Percentiles rank a stretch among this genome's conserved stretches.
phyloP scores from a whole-genome alignment of 2,888 invertebrate genomes.

The Eurytoma adleriae region DNA sequence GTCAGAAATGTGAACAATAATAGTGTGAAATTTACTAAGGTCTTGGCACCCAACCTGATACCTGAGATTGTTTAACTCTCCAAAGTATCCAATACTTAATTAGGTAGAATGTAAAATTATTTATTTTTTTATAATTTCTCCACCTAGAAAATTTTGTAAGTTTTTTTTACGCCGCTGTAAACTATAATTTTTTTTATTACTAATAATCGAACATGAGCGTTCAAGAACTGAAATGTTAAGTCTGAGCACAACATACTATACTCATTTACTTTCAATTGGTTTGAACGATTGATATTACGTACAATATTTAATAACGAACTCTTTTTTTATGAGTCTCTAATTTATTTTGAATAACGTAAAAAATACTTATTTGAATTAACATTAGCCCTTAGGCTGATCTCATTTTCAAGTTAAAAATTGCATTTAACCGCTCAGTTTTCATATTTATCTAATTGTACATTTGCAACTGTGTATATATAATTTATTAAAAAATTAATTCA shows the following conservation, averaged over 20 bases:
- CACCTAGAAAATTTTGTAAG: slow-evolving; percentile 48
- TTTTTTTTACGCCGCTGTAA: slow-evolving; percentile 44
- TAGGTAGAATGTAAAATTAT: slow-evolving; percentile 56
- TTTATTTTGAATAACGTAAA: slow-evolving; percentile 11
- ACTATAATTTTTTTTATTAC: slow-evolving; percentile 39
- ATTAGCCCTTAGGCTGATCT: slow-evolving; percentile 52
- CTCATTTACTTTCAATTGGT: slow-evolving; percentile 48
- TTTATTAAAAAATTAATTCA: slow-evolving; percentile 33
- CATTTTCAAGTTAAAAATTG: slow-evolving; percentile 51
- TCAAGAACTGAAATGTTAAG: slow-evolving; percentile 57
- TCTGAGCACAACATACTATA: slow-evolving; percentile 45
- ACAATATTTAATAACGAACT: slow-evolving; percentile 12
- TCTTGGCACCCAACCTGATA: slow-evolving; percentile 48
- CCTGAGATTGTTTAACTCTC: slow-evolving; percentile 54
- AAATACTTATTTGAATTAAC: slow-evolving; percentile 40
- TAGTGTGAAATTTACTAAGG: slow-evolving; percentile 11
- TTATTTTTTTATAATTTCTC: slow-evolving; percentile 58
- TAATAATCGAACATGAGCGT: slow-evolving; percentile 45
- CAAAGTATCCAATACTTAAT: slow-evolving; percentile 58
- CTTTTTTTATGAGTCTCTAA: slow-evolving; percentile 18
- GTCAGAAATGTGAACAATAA: neutral
- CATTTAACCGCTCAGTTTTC: slow-evolving; percentile 51
- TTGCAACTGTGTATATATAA: slow-evolving; percentile 46
- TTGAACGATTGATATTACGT: slow-evolving; percentile 19
- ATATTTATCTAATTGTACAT: slow-evolving; percentile 49